These are phyloP conservation scores for Premnoplex brunnescens DNA, from an alignment of 2,797 vertebrate genomes.

Conservation along the genomic window DNA sequence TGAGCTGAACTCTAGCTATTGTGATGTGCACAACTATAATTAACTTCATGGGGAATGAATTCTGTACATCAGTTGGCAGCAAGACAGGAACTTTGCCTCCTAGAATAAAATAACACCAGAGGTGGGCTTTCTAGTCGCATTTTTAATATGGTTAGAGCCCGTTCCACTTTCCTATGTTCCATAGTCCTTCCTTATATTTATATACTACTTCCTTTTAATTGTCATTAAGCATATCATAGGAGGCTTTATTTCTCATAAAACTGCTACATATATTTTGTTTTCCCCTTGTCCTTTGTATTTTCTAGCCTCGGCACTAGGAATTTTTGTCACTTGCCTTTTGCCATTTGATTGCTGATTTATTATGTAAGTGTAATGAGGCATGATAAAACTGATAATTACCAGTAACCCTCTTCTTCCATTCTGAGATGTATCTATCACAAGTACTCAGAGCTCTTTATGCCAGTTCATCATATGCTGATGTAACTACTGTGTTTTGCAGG, in stretches of 20 bases:
- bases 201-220: not conserved
- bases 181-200: not conserved
- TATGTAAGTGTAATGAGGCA: not conserved
- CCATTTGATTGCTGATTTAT: not conserved
- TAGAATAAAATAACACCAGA: not conserved
- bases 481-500: not conserved
- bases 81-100: not conserved
- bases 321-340: not conserved
- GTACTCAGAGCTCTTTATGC: not conserved
- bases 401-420: not conserved
- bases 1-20: not conserved
- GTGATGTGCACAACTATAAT: not conserved
- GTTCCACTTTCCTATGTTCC: not conserved
- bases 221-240: not conserved
- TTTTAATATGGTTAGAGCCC: not conserved
- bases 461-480: not conserved
- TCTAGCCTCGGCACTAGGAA: not conserved
- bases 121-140: not conserved
- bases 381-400: not conserved
- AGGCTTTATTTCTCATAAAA: not conserved
- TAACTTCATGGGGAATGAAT: not conserved
- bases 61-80: not conserved
- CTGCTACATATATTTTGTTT: not conserved
- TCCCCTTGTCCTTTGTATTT: not conserved
- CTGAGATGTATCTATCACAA: not conserved